A percentile compares a stretch with the other conserved stretches of the same genome.
Conservation (phyloP, 2,797 vertebrate species). For the Natrix natrix region DNA sequence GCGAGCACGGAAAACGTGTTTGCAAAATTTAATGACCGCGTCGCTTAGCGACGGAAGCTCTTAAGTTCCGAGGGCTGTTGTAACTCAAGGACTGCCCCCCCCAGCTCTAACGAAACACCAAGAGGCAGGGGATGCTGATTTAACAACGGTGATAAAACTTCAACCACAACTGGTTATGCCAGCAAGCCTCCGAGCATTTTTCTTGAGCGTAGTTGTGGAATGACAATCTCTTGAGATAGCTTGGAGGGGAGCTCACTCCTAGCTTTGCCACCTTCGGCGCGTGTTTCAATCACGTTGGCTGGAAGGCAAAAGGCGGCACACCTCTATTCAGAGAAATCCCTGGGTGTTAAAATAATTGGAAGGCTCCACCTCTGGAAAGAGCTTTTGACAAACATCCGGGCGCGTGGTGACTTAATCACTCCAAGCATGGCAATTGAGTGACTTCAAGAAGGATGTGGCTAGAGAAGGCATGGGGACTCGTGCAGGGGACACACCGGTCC, state of each 20-base stretch:
- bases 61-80: accelerated
- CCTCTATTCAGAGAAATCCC: not conserved
- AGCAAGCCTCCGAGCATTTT: not conserved
- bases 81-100: not conserved
- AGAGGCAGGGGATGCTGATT: not conserved
- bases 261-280: no score
- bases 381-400: not conserved
- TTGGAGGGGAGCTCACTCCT: not conserved
- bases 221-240: no score
- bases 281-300: not conserved
- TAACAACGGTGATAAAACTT: not conserved
- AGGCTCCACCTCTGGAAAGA: not conserved
- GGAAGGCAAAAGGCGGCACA: not conserved
- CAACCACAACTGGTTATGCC: not conserved
- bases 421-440: not conserved
- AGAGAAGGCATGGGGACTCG: not conserved
- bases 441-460: not conserved
- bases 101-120: not conserved
- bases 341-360: not conserved
- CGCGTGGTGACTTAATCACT: not conserved
- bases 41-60: not conserved
- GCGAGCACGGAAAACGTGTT: not conserved
- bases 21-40: not conserved
- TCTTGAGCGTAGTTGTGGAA: not conserved
- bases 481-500: not conserved